Evolutionary conservation across 2,888 invertebrate genomes (phyloP).

Genomic region (Lasioglossum malachurum): DNA sequence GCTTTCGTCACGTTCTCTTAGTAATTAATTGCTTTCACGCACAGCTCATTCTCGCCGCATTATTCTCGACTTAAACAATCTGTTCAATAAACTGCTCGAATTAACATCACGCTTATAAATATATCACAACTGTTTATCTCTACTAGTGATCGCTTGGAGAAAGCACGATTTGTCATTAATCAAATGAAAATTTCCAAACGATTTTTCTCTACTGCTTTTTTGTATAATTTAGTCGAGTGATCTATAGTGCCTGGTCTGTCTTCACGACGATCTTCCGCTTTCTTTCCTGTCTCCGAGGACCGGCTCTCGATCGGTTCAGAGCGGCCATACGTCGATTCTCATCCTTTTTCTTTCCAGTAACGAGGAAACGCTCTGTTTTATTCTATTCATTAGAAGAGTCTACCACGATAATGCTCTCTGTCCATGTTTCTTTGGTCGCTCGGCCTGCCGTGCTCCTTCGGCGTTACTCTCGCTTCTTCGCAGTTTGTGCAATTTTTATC

Average conservation of each 20-base stretch:
- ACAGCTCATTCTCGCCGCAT: conserved; percentile 44
- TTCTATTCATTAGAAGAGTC: not conserved
- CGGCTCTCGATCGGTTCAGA: conserved; percentile 63
- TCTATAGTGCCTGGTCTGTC: conserved; percentile 35
- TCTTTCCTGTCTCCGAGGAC: conserved; percentile 54
- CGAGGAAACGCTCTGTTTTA: conserved; percentile 16
- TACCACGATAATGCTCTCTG: conserved; percentile 71
- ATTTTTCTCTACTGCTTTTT: not conserved
- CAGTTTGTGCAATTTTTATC: conserved; percentile 60
- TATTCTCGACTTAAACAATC: not conserved
- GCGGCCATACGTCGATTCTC: not conserved
- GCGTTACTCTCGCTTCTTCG: conserved; percentile 72
- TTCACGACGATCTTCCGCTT: conserved; percentile 49
- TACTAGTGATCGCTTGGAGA: not conserved
- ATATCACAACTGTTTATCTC: not conserved
- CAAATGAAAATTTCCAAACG: too few relatives aligned
- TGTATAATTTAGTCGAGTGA: not conserved
- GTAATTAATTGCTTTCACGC: conserved; percentile 23
- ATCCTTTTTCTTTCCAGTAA: conserved; percentile 24
- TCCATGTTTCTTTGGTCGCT: conserved; percentile 83
- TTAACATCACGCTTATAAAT: not conserved
- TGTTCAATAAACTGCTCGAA: not conserved
- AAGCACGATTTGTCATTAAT: conserved; percentile 13
- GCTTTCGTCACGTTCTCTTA: conserved; percentile 20
- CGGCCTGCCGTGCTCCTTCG: conserved; percentile 77